Evolutionary conservation across 2,113 vertebrate genomes (phyloP), one percentile per base, ranked within the genome.

Genomic region (Bujurquina vittata): DNA sequence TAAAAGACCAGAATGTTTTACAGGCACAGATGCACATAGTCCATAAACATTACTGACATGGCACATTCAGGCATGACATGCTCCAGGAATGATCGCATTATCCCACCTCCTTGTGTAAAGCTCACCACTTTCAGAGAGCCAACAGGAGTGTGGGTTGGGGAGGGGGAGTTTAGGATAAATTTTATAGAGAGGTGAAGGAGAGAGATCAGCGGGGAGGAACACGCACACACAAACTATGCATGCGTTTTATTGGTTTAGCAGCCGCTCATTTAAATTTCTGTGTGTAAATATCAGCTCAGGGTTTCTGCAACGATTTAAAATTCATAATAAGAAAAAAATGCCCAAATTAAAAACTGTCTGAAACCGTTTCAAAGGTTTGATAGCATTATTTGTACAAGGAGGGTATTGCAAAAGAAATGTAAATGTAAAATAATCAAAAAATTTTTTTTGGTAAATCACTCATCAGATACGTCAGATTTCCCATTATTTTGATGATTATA

Each of bases 1-100:
- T 80, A 56, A 87, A 83, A 77, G 37, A 83, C 6, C 79, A n/a
- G 49, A 33, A 67, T 87, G 72, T 82, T 90, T 88, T 91, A 91
- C 63, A 58, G 59, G 61, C 81, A 33, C 77, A 89, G 83, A 85
- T 81, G 83, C 76, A 82, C 75, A 29, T 7, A 12, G 63, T 77
- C 40, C 59, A 63, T 88, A 84, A 89, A 87, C 77, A 84, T 88
- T 74, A 87, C 74, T 75, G 90, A 83, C 79, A 81, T 54, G 77
- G 81, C 80, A 76, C 72, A 86, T 81, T 80, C 43, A 75, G 77
- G 31, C 33, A 5, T 76, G 78, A 88, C 83, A 60, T 46, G 80
- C 88, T 75, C 59, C 58, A 11, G 6, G 59, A 84, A 89, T 60
- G 63, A 81, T 60, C 69, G 18, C 74, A 75, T 85, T 80, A 86